Evolutionary conservation across 2,888 invertebrate genomes (phyloP).

Genomic region (Priocnemis perturbator): DNA sequence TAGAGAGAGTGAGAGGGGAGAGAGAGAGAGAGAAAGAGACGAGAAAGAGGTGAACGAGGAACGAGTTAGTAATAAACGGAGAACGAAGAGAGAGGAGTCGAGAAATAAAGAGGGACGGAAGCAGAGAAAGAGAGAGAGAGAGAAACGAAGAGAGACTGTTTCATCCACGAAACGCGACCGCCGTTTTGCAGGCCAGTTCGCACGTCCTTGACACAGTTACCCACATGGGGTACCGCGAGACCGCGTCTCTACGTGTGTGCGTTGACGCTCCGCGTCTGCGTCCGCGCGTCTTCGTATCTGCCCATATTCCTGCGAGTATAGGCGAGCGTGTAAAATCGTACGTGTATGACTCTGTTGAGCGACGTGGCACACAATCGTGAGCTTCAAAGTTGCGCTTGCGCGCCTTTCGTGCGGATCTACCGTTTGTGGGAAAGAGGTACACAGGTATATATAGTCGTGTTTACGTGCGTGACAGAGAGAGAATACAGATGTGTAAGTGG

Average conservation of each 20-base stretch:
- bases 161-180: slow-evolving; percentile 64
- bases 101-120: slow-evolving; percentile 14
- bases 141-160: slow-evolving; percentile 45
- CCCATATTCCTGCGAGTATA: slow-evolving; percentile 1
- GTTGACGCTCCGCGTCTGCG: background rate
- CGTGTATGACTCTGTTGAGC: slow-evolving; percentile 10
- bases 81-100: background rate
- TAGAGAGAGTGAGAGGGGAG: background rate
- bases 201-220: slow-evolving; percentile 76
- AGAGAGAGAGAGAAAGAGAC: background rate
- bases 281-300: slow-evolving; percentile 10
- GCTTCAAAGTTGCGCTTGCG: slow-evolving; percentile 37
- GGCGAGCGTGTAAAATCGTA: background rate
- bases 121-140: slow-evolving; percentile 43
- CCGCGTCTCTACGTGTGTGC: slow-evolving; percentile 38
- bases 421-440: slow-evolving; percentile 26
- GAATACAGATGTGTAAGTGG: no score
- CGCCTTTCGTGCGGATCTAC: slow-evolving; percentile 20
- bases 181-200: slow-evolving; percentile 73
- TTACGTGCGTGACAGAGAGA: no score
- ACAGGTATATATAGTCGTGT: no score
- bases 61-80: background rate
- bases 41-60: background rate
- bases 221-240: slow-evolving; percentile 70
- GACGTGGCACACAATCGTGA: slow-evolving; percentile 20